These are phyloP conservation scores for Illadopsis cleaveri DNA, from an alignment of 2,113 vertebrate species.

Conservation along the genomic window DNA sequence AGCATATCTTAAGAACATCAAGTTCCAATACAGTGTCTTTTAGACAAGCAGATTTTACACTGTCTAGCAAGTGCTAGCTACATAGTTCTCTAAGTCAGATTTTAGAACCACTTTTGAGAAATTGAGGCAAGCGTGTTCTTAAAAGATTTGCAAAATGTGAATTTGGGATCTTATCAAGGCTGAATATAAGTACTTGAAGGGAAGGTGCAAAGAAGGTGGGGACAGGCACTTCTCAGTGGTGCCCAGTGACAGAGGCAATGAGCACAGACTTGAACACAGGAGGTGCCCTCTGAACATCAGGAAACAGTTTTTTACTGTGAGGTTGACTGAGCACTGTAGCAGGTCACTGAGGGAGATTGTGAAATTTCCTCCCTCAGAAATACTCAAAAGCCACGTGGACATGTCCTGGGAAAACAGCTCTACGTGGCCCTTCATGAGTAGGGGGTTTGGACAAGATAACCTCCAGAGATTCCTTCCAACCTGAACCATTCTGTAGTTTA, in stretches of 20 bases:
- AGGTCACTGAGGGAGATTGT: not conserved
- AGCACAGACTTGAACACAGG: rapidly evolving
- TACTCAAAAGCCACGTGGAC: not conserved
- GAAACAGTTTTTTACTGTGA: not conserved
- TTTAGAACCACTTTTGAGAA: not conserved
- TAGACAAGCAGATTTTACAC: not conserved
- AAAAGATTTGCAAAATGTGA: not conserved
- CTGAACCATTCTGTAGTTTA: not conserved
- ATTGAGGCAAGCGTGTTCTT: not conserved
- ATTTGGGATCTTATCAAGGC: not conserved
- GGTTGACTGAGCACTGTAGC: not conserved
- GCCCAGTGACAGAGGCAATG: no score
- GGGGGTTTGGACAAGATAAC: not conserved
- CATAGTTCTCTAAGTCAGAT: not conserved
- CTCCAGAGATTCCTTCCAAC: not conserved
- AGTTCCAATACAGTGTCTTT: not conserved
- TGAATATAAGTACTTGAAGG: not conserved
- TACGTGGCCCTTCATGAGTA: not conserved
- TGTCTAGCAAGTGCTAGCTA: not conserved
- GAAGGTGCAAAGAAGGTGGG: not conserved
- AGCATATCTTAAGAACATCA: not conserved
- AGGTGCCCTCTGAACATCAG: not conserved
- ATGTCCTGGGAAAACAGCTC: not conserved
- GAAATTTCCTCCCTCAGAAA: not conserved
- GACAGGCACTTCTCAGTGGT: not conserved